These are phyloP conservation scores for Geotrupes spiniger DNA, from an alignment of 2,888 invertebrate genomes.

Conservation along the genomic window DNA sequence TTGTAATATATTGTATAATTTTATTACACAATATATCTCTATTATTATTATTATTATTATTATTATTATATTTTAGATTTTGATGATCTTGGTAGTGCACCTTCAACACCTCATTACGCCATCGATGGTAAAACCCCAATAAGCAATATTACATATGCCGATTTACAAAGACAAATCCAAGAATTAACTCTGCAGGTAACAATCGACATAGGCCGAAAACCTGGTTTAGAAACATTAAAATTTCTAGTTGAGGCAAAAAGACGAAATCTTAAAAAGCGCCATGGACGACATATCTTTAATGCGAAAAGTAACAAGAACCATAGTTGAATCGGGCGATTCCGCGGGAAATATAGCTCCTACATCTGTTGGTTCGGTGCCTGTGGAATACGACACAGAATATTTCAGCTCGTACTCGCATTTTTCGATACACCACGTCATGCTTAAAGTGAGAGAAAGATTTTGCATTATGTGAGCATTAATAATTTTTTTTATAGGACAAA, in stretches of 20 bases:
- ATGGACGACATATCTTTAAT: slow-evolving; percentile 60
- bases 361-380: slow-evolving; percentile 52
- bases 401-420: slow-evolving; percentile 86
- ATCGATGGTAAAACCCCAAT: slow-evolving; percentile 50
- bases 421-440: slow-evolving; percentile 92
- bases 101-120: slow-evolving; percentile 50
- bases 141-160: slow-evolving; percentile 46
- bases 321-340: slow-evolving; percentile 50
- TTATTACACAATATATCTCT: too few species aligned
- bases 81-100: slow-evolving; percentile 52
- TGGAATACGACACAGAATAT: slow-evolving; percentile 72
- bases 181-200: slow-evolving; percentile 45
- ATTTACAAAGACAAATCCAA: slow-evolving; percentile 47
- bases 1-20: too few species aligned
- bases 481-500: slow-evolving; percentile 58
- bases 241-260: slow-evolving; percentile 60
- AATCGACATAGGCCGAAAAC: too few species aligned
- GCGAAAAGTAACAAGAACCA: slow-evolving; percentile 58
- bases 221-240: slow-evolving; percentile 25
- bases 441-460: slow-evolving; percentile 59
- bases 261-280: slow-evolving; percentile 58
- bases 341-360: slow-evolving; percentile 31
- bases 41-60: too few species aligned
- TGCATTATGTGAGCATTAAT: background rate
- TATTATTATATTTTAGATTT: slow-evolving; percentile 50